Evolutionary conservation across 2,113 vertebrate species (phyloP), one percentile per base, ranked within the genome.

Genomic region (Hydrochoerus hydrochaeris): DNA sequence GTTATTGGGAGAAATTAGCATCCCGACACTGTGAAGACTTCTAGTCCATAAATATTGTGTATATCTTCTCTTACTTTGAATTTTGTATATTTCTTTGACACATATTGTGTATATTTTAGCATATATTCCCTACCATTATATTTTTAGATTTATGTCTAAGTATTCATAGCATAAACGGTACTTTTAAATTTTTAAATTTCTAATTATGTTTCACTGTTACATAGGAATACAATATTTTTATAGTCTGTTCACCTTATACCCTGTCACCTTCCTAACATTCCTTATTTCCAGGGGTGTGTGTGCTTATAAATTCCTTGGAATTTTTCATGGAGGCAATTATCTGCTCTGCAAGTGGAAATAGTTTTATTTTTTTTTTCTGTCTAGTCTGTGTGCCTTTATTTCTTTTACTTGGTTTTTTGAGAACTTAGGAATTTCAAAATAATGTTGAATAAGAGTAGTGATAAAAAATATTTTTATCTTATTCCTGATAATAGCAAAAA

Each of bases 361-460:
- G 24, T 88, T 95, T 49, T 91, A 5, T 88, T 84, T 71, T 91
- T 84, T 88, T 84, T 71, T 91, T 84, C n/a, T 22, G 80, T 69
- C 65, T 80, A 75, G 44, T 71, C 24, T 80, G 1, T 62, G 54
- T 80, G 22, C 20, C 41, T 30, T 78, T 54, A 57, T 91, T 88
- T 89, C n/a, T 63, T 85, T 38, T 41, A 28, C 32, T 85, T 94
- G 6, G 7, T 95, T 82, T 77, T 14, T 35, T 78, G 1, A 58
- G 28, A 86, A 58, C 20, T 52, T 78, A 49, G 9, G 78, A 85
- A 41, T 69, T 77, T 30, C 16, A 86, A 16, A 93, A 46, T 20
- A 58, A 60, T 38, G 26, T 46, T 78, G 4, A 91, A 65, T 91
- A 60, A 30, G 38, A 85, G 9, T 41, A 46, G n/a, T 58, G 32